Evolutionary conservation across 2,797 vertebrate genomes (phyloP), one percentile per base, ranked within the genome.

Genomic region (Melopsittacus undulatus): DNA sequence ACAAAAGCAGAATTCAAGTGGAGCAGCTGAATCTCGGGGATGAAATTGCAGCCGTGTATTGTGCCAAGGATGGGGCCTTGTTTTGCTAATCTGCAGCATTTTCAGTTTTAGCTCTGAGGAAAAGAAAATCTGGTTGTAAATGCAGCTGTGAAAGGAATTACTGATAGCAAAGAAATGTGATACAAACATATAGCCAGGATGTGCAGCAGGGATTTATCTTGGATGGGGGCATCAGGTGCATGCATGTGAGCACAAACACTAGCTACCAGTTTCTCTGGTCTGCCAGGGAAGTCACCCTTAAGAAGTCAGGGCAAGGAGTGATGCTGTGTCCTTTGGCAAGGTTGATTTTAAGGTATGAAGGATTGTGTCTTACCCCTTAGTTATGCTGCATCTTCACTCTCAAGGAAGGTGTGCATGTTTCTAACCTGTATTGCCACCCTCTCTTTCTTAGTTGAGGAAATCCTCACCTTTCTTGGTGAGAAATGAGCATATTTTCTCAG

Each of bases 1-100:
- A 95, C 94, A 97, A 92, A 93, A 92, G 92, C 88, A 42, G 43
- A 38, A 95, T 96, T 95, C 51, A 90, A 59, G 43, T 13, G 74
- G 45, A 70, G 57, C 43, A 70, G 77, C 63, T 18, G 5, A 76
- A 46, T 40, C 34, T 27, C 0, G 0, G 61, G 90, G 83, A 69
- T 96, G 93, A 70, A 92, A 93, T 94, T 90, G 92, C 83, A 89
- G 70, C 54, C 2, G 2, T 68, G 79, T 21, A 1, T 38, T 26
- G 36, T 68, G 82, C 94, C 0, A 3, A 52, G 79, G 54, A 59
- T 0, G 3, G 54, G 45, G 74, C 34, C 77, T 79, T 48, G 67
- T 64, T 86, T 76, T 79, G 63, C 54, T 85, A 14, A 69, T 54
- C 74, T 19, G 5, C 75, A 5, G 36, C 0, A 0, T 24, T 45